Evolutionary conservation across 92 coral and sea anemone genomes (phyloP), one percentile per base, ranked within the genome.

Genomic region (Chrysogorgia sp.): DNA sequence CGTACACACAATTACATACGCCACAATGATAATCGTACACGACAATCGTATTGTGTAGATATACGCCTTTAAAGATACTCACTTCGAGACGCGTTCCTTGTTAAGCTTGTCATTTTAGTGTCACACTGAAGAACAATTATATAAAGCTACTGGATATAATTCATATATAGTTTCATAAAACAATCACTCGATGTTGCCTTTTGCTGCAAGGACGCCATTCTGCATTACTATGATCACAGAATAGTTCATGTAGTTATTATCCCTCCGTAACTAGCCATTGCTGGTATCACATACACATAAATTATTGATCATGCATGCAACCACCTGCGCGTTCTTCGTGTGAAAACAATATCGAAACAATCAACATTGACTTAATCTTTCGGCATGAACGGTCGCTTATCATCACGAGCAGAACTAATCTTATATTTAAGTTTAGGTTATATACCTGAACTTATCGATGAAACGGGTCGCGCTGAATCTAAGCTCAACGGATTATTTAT

Each of bases 301-400:
- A 63, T 32, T 63, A 32, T 59, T 59, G 9, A 34, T 26, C 20
- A 22, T 28, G 28, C 22, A 28, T 10, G 19, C 31, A 3, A 60
- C 66, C 69, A 63, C 69, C 69, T 63, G 69, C 24, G 69, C 24
- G 17, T 47, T 15, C 53, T 47, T 47, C 53, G 15, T 47, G 53
- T 47, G 53, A 47, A 47, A 15, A 47, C 15, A 47, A 6, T 15
- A 47, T 47, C 14, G 31, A 63, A 33, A 34, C 69, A 33, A 15
- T 33, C 23, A 63, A 63, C 28, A 63, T 19, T 32, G 47, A 21
- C 2, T 22, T 63, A 63, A 63, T 63, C 45, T 47, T 23, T 26
- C 12, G 4, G 43, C 37, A 33, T 24, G 15, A 13, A 28, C 69
- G 69, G 69, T 63, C 30, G 7, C 7, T 19, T 63, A 21, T 33